phyloP scores from a whole-genome alignment of 2,113 vertebrate genomes.

The Poeciliopsis prolifica region DNA sequence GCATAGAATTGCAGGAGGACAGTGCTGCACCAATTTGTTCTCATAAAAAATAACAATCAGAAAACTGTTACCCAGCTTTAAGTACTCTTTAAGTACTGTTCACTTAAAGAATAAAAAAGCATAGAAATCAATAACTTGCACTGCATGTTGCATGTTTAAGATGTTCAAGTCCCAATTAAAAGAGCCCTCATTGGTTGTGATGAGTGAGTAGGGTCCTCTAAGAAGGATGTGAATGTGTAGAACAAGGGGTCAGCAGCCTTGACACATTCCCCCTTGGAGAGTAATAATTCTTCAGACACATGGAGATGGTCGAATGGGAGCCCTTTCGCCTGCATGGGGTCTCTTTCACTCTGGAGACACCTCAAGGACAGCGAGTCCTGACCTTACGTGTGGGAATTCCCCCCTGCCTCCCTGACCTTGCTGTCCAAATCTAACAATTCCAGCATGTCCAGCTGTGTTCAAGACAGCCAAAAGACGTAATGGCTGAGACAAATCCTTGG shows the following conservation, averaged over 20 bases:
- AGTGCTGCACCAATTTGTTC: background rate
- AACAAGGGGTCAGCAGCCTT: slow-evolving; percentile 55
- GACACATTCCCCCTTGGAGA: slow-evolving; percentile 58
- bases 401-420: background rate
- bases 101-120: background rate
- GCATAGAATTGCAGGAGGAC: background rate
- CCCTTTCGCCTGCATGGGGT: slow-evolving; percentile 28
- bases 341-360: slow-evolving; percentile 31
- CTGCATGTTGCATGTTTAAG: slow-evolving; percentile 8
- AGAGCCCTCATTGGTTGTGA: background rate
- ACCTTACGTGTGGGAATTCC: background rate
- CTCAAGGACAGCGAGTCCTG: slow-evolving; percentile 42
- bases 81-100: background rate
- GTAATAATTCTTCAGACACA: slow-evolving; percentile 54
- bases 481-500: background rate
- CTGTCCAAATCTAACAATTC: background rate
- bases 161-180: background rate
- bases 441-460: background rate
- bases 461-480: background rate
- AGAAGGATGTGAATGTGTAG: slow-evolving; percentile 40
- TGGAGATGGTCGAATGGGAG: slow-evolving; percentile 18
- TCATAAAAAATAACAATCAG: background rate
- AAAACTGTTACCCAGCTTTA: background rate
- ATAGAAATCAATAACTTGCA: background rate
- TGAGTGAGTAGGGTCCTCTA: slow-evolving; percentile 20